Evolutionary conservation across 2,113 vertebrate species (phyloP).

Genomic region (Synodontis membranacea): DNA sequence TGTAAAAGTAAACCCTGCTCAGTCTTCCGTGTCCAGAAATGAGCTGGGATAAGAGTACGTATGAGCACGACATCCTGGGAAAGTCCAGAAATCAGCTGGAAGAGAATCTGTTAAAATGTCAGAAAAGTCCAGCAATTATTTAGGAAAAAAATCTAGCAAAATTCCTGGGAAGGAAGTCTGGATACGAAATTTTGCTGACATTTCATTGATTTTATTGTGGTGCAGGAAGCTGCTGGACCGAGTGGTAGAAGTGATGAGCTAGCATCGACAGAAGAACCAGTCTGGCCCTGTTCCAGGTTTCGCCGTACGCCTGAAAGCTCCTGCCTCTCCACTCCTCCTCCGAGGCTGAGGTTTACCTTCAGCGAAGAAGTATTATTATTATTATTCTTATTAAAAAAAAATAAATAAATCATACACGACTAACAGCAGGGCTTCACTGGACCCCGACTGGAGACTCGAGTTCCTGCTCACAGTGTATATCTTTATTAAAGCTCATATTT

Average conservation of each 20-base stretch:
- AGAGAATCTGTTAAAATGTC: not conserved
- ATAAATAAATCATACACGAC: not conserved
- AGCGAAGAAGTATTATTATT: not conserved
- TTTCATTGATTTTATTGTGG: not conserved
- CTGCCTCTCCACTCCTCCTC: slow-evolving; percentile 7
- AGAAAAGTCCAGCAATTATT: not conserved
- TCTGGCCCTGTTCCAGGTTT: not conserved
- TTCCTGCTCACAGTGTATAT: not conserved
- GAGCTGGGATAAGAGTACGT: not conserved
- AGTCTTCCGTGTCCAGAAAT: not conserved
- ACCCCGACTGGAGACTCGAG: not conserved
- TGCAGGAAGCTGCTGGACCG: not conserved
- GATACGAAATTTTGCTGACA: not conserved
- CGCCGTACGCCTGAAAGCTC: not conserved
- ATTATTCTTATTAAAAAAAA: not conserved
- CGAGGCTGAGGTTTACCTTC: not conserved
- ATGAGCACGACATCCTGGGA: not conserved
- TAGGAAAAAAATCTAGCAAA: not conserved
- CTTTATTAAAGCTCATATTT: not conserved
- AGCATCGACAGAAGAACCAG: not conserved
- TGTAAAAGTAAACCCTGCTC: not conserved
- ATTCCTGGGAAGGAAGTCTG: too few relatives aligned
- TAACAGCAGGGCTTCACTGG: too few relatives aligned
- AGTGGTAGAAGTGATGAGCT: not conserved
- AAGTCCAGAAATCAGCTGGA: not conserved